Conservation (phyloP, 1,140 invertebrate genomes). For the Charaxes varanes region DNA sequence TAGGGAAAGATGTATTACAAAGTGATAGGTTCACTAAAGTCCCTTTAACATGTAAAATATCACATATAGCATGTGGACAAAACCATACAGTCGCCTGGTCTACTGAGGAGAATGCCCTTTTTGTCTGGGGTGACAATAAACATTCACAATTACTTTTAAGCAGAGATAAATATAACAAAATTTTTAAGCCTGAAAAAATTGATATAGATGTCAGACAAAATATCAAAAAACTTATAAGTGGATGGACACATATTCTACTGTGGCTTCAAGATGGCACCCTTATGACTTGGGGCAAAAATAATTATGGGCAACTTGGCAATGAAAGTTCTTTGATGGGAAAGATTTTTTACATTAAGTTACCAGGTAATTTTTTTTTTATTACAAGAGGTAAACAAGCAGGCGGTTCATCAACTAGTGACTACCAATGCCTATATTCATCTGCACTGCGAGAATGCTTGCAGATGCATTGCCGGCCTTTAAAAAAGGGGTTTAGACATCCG, state of each 20-base stretch:
- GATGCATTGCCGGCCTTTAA: too few species aligned
- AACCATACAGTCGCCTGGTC: conserved; percentile 81
- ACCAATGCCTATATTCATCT: too few species aligned
- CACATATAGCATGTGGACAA: conserved; percentile 81
- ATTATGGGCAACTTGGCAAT: conserved; percentile 83
- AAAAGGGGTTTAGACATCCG: too few species aligned
- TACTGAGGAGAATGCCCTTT: conserved; percentile 74
- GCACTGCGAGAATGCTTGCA: too few species aligned
- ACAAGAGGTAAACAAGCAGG: too few species aligned
- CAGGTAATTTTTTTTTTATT: conserved; percentile 32
- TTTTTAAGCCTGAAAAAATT: conserved; percentile 68
- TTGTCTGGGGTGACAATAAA: conserved; percentile 85
- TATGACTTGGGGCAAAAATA: conserved; percentile 86
- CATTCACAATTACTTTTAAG: conserved; percentile 80
- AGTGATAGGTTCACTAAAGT: conserved; percentile 76
- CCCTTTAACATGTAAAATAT: conserved; percentile 71
- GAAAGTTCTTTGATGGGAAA: conserved; percentile 35
- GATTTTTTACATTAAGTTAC: conserved; percentile 40
- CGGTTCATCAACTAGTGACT: too few species aligned
- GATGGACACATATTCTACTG: conserved; percentile 84
- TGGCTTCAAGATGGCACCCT: conserved; percentile 77
- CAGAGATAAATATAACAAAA: conserved; percentile 50
- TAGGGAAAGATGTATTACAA: conserved; percentile 61
- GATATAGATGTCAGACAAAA: conserved; percentile 69
- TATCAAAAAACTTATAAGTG: conserved; percentile 75